Base-by-base conservation (phyloP, 2,113 vertebrate genomes). In the Microtus montanus region DNA sequence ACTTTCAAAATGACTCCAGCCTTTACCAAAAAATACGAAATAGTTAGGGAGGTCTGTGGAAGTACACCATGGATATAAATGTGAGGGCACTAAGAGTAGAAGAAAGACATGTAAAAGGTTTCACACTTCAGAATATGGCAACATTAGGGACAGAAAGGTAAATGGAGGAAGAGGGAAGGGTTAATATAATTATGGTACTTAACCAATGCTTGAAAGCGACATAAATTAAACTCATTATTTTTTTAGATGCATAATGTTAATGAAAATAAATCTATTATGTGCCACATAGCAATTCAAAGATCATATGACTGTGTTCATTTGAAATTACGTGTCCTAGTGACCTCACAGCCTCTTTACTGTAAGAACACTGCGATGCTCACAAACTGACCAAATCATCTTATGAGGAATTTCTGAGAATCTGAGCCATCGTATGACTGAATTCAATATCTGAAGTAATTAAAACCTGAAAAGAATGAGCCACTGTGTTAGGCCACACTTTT, bases 391-490 rank as follows among this genome's bases (percentile, higher is more conserved):
- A 54, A 71, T 71, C 30, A 28, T 28, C 47, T 35, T 54, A 49
- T 38, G 35, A 12, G 9, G 7, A 1, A 5, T 71, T 87, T 71
- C 85, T 52, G 12, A 54, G 35, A 71, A 71, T 14, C 26, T 28
- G 7, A 71, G 66, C 30, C 47, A 30, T 87, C 30, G 14, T 22
- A 47, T 47, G 38, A 38, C 28, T 61, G 2, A 30, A 58, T 79
- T 75, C 92, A 88, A 93, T 70, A 86, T 47, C 49, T 84, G 22
- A 71, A 71, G 47, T 49, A 52, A 47, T 87, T 54, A 87, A n/a
- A 87, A 38, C 22, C 26, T 87, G 33, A 71, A 38, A 52, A 52
- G 3, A n/a, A 70, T 41, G 58, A 87, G 26, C 35, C 63, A 44
- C 71, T 68, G 28, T 2, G 10, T 44, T 63, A n/a, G 49, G 2